Conservation (phyloP, 1,140 invertebrate genomes). For the Brachionus paranguensis region DNA sequence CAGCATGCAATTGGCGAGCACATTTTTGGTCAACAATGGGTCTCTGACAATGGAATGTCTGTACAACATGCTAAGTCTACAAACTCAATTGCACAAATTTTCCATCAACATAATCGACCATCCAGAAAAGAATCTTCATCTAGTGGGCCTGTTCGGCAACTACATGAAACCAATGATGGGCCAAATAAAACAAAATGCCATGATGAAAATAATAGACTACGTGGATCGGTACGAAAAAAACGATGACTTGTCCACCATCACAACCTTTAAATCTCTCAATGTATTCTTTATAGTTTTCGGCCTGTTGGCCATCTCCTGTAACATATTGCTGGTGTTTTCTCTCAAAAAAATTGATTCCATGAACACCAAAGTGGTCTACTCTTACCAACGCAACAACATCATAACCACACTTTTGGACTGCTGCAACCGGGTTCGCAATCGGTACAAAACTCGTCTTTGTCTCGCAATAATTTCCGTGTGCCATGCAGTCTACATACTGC, state of each 20-base stretch:
- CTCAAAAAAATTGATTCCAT: background rate
- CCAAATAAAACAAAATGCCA: constrained; percentile 26
- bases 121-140: background rate
- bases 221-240: constrained; percentile 35
- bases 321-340: background rate
- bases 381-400: background rate
- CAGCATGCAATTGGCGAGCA: constrained; percentile 36
- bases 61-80: constrained; percentile 38
- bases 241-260: constrained; percentile 8
- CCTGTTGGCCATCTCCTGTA: background rate
- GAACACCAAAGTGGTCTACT: background rate
- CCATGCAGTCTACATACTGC: background rate
- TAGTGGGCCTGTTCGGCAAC: constrained; percentile 20
- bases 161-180: constrained; percentile 38
- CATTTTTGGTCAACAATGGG: constrained; percentile 30
- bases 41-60: constrained; percentile 35
- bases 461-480: constrained; percentile 12
- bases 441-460: background rate
- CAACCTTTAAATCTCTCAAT: background rate
- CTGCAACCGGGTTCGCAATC: background rate
- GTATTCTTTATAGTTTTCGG: background rate
- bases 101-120: constrained; percentile 29
- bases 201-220: constrained; percentile 36
- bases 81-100: constrained; percentile 1
- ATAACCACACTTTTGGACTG: background rate